Evolutionary conservation across 2,113 vertebrate genomes (phyloP), one percentile per base, ranked within the genome.

Genomic region (Coptodon bakossiorum): DNA sequence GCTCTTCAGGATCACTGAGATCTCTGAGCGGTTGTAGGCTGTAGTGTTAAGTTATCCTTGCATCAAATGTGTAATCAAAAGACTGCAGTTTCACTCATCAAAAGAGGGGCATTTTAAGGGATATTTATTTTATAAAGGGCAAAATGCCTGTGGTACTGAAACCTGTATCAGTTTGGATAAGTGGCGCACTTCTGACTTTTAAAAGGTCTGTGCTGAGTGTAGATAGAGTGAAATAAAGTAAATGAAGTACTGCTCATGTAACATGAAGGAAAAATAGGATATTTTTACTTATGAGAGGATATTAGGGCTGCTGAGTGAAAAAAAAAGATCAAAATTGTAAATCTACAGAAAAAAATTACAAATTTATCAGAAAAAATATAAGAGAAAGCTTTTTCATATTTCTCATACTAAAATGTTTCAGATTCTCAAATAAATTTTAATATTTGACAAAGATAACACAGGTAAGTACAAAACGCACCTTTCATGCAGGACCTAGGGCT

Each of bases 71-170:
- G 31, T 3, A 81, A 81, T 84, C 40, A 63, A 57, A 80, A 57
- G 12, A 76, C 2, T 59, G 36, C 34, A 53, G 50, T 76, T 10
- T 9, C 7, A 82, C 73, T 73, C 5, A 6, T 71, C 86, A 81
- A 79, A 76, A 82, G 79, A 82, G n/a, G 38, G 6, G 24, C 24
- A 9, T 76, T 84, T 76, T 76, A 63, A 87, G 73, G 29, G 40
- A 57, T 87, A 83, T 89, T 85, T 89, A 71, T 90, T 88, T 78
- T n/a, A 61, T 40, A 45, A 85, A 85, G 54, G 83, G 40, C 22
- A 48, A 43, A 87, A 81, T 31, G 34, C 7, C n/a, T 13, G 16
- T 50, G n/a, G 54, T 63, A 12, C 31, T 88, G 7, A 10, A 22
- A 36, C 31, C 38, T 84, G 45, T 57, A 81, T 81, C 78, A 82